Conservation (phyloP, 2,113 vertebrate species). For the Notothenia coriiceps region DNA sequence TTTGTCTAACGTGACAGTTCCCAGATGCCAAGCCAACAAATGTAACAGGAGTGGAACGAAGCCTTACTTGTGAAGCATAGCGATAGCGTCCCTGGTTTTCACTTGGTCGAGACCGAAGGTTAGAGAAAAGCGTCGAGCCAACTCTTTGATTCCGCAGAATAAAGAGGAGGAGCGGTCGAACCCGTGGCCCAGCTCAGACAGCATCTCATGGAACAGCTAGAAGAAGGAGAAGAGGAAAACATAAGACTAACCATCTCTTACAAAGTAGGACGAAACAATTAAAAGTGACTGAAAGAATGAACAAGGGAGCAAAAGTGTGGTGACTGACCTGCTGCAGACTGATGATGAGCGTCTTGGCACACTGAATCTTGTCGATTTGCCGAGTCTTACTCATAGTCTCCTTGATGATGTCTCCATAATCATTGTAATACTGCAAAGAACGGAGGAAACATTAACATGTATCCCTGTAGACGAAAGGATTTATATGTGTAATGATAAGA, state of each 20-base stretch:
- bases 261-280: neutral
- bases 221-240: slow-evolving; percentile 18
- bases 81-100: slow-evolving; percentile 99
- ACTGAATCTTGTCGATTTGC: slow-evolving; percentile 99
- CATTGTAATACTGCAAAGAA: slow-evolving; percentile 95
- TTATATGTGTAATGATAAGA: neutral
- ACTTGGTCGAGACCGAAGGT: slow-evolving; percentile 98
- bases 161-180: slow-evolving; percentile 95
- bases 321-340: slow-evolving; percentile 96
- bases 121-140: slow-evolving; percentile 97
- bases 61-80: slow-evolving; percentile 98
- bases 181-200: slow-evolving; percentile 95
- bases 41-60: slow-evolving; percentile 4
- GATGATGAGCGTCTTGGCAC: slow-evolving; percentile 98
- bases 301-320: neutral
- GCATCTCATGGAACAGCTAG: slow-evolving; percentile 98
- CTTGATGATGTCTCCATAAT: slow-evolving; percentile 99
- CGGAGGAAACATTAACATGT: neutral
- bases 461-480: neutral
- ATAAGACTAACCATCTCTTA: neutral
- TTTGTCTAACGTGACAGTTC: slow-evolving; percentile 54
- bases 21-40: slow-evolving; percentile 19
- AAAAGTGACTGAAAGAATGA: neutral
- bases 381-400: slow-evolving; percentile 99
- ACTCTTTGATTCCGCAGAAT: slow-evolving; percentile 98